Evolutionary conservation across 2,113 vertebrate genomes (phyloP), one percentile per base, ranked within the genome.

Genomic region (Cavia porcellus): DNA sequence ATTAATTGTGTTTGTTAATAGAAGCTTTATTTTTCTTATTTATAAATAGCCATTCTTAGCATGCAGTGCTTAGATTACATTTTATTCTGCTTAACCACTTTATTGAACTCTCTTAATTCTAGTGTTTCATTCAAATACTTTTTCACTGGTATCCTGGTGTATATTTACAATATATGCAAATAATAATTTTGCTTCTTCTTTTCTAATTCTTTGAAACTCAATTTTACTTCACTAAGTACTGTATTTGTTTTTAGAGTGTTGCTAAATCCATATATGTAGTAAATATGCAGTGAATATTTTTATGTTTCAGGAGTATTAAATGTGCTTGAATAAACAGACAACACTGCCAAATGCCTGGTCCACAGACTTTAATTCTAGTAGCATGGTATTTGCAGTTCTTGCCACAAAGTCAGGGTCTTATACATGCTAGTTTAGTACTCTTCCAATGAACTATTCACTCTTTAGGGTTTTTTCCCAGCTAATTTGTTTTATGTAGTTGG

Each of bases 61-160:
- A 47, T 4, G 57, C 25, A 64, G 47, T 84, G 25, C 61, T 88
- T 75, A 9, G 30, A 61, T 86, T 94, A 86, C 79, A 89, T 77
- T 82, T 55, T 68, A 11, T 86, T 96, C 30, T 89, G 19, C 32
- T 75, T 89, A 57, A 7, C 68, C 15, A 52, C 30, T 91, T 85
- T 92, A 20, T 3, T 89, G 20, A 94, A 89, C 2, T 83, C 38
- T 83, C 38, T 68, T 61, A 89, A 62, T 86, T 88, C 32, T 88
- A 61, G 32, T 79, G 89, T 92, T 91, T 95, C 28, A 81, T 89
- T 94, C 92, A 91, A 96, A 91, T 83, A 1, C 7, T n/a, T 89
- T 89, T 86, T 64, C 74, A 92, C 74, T 89, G n/a, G 1, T 90
- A 59, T 87, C 68, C 20, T 86, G 24, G 22, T 55, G 3, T 86